Percentiles rank a stretch among this genome's conserved stretches.
These are phyloP conservation scores for Xiphias gladius DNA, from an alignment of 2,113 vertebrate genomes.

Conservation along the genomic window DNA sequence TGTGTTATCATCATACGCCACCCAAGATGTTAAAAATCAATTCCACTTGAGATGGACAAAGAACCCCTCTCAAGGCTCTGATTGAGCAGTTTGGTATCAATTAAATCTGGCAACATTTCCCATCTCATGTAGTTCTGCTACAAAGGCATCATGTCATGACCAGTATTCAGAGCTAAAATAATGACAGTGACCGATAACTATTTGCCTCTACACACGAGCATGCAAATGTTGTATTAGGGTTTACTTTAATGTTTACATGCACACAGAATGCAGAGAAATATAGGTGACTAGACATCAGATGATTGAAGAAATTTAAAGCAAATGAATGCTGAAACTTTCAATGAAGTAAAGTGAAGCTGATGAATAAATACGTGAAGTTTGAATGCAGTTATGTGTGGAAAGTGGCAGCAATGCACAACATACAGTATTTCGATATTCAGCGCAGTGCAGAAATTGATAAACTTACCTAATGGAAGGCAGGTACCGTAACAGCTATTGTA, in stretches of 20 bases:
- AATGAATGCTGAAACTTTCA: background rate
- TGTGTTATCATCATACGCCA: background rate
- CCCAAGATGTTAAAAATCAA: no score
- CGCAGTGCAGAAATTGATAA: no score
- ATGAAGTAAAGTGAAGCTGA: conserved; percentile 7
- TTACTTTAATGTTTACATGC: background rate
- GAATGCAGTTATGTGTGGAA: conserved; percentile 3
- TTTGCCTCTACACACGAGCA: no score
- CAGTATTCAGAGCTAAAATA: background rate
- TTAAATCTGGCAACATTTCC: background rate
- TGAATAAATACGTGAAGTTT: conserved; percentile 52
- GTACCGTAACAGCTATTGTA: no score
- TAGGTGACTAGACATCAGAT: background rate
- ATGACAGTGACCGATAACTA: background rate
- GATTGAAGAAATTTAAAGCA: conserved; percentile 9
- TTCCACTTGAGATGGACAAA: no score
- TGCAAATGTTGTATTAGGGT: no score
- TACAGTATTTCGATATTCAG: background rate
- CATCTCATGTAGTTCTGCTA: background rate
- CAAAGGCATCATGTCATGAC: background rate
- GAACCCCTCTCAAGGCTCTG: background rate
- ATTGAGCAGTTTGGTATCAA: background rate
- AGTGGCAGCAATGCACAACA: background rate
- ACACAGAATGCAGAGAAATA: background rate
- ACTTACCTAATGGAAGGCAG: no score